phyloP scores from a whole-genome alignment of 2,888 invertebrate species.

The Megastigmus dorsalis region DNA sequence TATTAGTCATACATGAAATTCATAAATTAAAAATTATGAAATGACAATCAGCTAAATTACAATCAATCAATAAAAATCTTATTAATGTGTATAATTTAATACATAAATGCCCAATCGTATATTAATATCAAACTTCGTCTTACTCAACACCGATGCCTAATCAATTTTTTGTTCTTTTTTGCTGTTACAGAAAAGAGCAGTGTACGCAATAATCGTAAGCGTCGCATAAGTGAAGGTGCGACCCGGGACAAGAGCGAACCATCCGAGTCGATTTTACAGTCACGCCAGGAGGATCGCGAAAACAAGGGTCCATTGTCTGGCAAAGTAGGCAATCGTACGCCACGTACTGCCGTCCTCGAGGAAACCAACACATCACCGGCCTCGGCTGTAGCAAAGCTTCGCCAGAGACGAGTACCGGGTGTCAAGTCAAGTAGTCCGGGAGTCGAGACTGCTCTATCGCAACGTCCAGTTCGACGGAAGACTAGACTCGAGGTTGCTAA shows the following conservation, averaged over 20 bases:
- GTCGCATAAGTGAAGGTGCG: constrained; percentile 68
- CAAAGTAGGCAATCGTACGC: constrained; percentile 62
- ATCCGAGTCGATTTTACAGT: constrained; percentile 58
- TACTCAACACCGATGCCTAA: neutral
- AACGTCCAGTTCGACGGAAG: constrained; percentile 62
- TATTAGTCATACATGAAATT: too few relatives aligned
- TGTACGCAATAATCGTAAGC: constrained; percentile 66
- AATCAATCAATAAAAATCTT: too few relatives aligned
- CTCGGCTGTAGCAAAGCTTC: constrained; percentile 64
- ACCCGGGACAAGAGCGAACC: constrained; percentile 65
- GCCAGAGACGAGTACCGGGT: constrained; percentile 64
- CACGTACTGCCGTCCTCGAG: constrained; percentile 68
- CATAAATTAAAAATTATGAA: too few relatives aligned
- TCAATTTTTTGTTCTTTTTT: neutral
- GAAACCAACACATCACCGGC: constrained; percentile 65
- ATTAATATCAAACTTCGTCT: too few relatives aligned
- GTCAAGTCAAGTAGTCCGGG: constrained; percentile 47
- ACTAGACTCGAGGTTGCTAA: constrained; percentile 47
- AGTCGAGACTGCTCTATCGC: constrained; percentile 57
- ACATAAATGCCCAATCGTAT: too few relatives aligned
- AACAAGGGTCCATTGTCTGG: constrained; percentile 70
- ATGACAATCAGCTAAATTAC: too few relatives aligned
- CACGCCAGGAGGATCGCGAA: constrained; percentile 70
- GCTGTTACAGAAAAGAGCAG: constrained; percentile 70
- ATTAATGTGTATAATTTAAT: too few relatives aligned